A percentile compares a stretch with the other conserved stretches of the same genome.
Evolutionary conservation across 2,797 vertebrate genomes (phyloP).

Genomic region (Cirrhinus mrigala): DNA sequence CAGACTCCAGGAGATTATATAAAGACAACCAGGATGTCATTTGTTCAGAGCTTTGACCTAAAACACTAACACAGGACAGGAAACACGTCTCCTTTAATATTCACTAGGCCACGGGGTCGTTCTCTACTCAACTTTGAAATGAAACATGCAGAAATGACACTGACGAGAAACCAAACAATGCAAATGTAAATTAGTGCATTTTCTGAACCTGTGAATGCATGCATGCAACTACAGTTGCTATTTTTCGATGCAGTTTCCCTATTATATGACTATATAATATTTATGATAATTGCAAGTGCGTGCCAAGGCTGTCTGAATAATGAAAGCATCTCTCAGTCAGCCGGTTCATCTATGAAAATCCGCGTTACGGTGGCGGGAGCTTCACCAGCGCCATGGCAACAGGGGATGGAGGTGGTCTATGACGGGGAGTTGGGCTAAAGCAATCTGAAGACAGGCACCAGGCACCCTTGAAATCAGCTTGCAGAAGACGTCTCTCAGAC

Average conservation of each 20-base stretch:
- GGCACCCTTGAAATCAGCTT: constrained; percentile 47
- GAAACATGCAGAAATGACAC: background rate
- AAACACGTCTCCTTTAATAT: constrained; percentile 8
- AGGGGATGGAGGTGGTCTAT: constrained; percentile 50
- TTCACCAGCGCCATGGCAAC: constrained; percentile 61
- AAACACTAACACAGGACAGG: background rate
- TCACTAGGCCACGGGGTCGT: background rate
- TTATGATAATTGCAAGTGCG: constrained; percentile 35
- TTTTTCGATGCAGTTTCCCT: background rate
- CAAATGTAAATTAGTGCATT: background rate
- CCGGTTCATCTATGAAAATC: constrained; percentile 55
- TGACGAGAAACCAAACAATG: background rate
- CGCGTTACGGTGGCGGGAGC: constrained; percentile 46
- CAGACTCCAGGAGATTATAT: constrained; percentile 29
- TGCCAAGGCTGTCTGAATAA: constrained; percentile 41
- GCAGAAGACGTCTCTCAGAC: constrained; percentile 38
- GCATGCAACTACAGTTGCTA: background rate
- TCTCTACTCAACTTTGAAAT: background rate
- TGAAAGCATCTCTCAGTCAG: constrained; percentile 37
- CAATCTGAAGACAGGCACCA: constrained; percentile 53
- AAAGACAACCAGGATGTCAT: constrained; percentile 8
- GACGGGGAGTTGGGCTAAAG: constrained; percentile 55
- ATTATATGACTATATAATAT: constrained; percentile 37
- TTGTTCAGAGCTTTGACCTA: constrained; percentile 26
- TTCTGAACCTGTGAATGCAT: background rate